Conservation (phyloP, 2,797 vertebrate genomes). For the Numenius phaeopus region DNA sequence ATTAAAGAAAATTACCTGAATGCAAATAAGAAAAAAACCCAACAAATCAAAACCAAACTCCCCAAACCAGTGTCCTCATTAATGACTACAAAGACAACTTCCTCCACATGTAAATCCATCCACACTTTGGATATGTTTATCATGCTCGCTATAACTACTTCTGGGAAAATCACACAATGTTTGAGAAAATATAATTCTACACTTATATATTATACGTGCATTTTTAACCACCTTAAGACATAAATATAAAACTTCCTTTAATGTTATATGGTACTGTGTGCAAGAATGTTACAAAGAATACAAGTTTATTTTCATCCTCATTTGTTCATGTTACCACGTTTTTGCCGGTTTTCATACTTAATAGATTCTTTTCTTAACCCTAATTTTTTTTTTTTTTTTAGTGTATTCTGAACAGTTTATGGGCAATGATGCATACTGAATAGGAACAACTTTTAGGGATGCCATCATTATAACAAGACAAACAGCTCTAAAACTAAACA, state of each 20-base stretch:
- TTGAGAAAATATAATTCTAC: not conserved
- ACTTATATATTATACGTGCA: not conserved
- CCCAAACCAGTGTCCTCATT: not conserved
- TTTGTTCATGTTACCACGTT: not conserved
- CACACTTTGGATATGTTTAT: not conserved
- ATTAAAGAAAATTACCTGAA: not conserved
- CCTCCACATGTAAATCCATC: not conserved
- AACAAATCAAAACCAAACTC: not conserved
- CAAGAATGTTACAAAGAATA: not conserved
- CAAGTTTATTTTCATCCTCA: not conserved
- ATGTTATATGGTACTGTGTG: rapidly evolving
- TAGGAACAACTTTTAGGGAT: not conserved
- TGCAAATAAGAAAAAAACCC: not conserved
- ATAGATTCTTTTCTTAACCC: not conserved
- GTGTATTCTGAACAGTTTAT: not conserved
- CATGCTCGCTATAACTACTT: not conserved
- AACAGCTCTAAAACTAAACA: not conserved
- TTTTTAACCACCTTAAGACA: not conserved
- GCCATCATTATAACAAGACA: not conserved
- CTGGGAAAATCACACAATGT: not conserved
- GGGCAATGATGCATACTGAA: not conserved
- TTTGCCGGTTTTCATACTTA: not conserved
- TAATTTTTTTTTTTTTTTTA: not conserved
- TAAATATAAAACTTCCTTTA: not conserved
- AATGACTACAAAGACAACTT: not conserved